Base-by-base conservation (phyloP, 2,797 vertebrate species). In the Girardinus metallicus region DNA sequence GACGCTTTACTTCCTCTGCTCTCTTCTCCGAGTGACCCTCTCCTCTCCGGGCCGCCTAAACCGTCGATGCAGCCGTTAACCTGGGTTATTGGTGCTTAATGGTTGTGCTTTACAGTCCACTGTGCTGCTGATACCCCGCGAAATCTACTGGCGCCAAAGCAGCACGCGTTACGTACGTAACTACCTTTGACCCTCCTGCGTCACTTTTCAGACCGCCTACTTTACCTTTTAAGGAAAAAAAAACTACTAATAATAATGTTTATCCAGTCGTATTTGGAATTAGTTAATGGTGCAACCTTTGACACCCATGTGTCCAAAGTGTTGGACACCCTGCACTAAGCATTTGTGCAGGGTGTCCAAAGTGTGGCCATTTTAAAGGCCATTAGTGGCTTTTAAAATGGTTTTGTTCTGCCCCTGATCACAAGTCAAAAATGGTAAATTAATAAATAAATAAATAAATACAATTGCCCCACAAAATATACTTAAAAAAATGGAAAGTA, bases 101-200 rank as follows among this genome's bases (percentile, higher is more conserved):
- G 36, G 43, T 43, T 11, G 57, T 74, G 51, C 43, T 31, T 16
- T 43, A 75, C 62, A 5, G 51, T 60, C 31, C 43, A 80, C 64
- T 23, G 53, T 72, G 26, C 29, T 34, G 43, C 70, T 66, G 73
- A 60, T 76, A 75, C 92, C 93, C 93, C 95, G 95, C 96, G 95
- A 96, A 96, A 93, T 88, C 75, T 68, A 88, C 94, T 96, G 95
- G 95, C 96, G 96, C 96, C 95, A 96, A 96, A 96, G 90, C 77
- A 92, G 76, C 81, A 92, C 90, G 91, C 85, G 82, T n/a, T 92
- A 94, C 89, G 89, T 86, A 83, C 73, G 57, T 91, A 90, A 83
- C 93, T 80, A 94, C 93, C 95, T 96, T 85, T 96, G 94, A 96
- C 95, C 95, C 89, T 55, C 13, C 0, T 1, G 80, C 91, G 85